Base-by-base conservation (phyloP, 2,888 invertebrate species). In the Synergus itoensis region DNA sequence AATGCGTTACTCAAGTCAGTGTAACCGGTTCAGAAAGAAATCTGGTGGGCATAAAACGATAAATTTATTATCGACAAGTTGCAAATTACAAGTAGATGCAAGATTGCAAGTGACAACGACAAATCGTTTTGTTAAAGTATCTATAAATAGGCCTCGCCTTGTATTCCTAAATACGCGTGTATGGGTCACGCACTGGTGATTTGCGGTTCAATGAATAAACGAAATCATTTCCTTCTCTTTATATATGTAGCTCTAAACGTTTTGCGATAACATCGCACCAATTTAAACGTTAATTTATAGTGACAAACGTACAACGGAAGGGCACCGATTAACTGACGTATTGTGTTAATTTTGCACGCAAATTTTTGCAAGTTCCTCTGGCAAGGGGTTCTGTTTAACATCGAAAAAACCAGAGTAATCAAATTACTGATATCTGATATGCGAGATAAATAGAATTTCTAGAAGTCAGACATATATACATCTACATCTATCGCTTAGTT, bases 71-170 rank as follows among this genome's bases (percentile, higher is more conserved):
- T 69, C 45, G 67, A 69, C 45, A 69, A 40, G 41, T 41, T 65
- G 79, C 79, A 78, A 81, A 81, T 78, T 79, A 81, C 81, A 48
- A 77, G 60, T 78, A 81, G 84, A 86, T 87, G 82, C 84, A 84
- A 84, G 84, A 87, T 86, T 83, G 85, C 81, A 80, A 84, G 84
- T 84, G 85, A 86, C 86, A 86, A 83, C 84, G 85, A 88, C 86
- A 87, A 87, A 89, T 88, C 86, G 87, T 84, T 85, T 84, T 85
- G 86, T 88, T 87, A 85, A 83, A 69, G 45, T 4, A 45, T 69
- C 67, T 69, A 48, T 45, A 69, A 21, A 63, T 63, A 63, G 18
- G 12, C 21, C 28, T 14, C 14, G 21, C 45, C 14, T 28, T 28
- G 28, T 28, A 53, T 53, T 53, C 53, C 67, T 84, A 83, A 84